phyloP scores from a whole-genome alignment of 2,888 invertebrate species.

The Protodeltote pygarga region DNA sequence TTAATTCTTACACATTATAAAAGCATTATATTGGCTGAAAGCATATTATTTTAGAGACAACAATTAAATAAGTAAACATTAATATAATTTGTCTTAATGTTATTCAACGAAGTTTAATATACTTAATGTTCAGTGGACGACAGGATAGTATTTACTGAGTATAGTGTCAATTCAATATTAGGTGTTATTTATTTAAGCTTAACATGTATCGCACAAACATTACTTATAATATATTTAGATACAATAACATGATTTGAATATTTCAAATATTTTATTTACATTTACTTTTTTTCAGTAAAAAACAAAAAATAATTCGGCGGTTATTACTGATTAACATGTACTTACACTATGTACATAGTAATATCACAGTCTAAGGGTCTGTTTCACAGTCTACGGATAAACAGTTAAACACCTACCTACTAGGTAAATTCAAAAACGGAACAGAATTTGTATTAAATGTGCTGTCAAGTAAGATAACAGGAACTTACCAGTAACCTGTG shows the following conservation, averaged over 20 bases:
- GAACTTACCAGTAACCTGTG: too few species aligned
- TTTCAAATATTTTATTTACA: constrained; percentile 37
- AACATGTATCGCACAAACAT: constrained; percentile 11
- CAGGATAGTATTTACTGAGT: too few species aligned
- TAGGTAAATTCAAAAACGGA: too few species aligned
- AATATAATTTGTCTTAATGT: constrained; percentile 3
- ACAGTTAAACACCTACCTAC: too few species aligned
- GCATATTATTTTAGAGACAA: constrained; percentile 23
- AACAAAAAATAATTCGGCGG: constrained; percentile 24
- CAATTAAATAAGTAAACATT: constrained; percentile 18
- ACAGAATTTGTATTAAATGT: too few species aligned
- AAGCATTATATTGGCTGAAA: constrained; percentile 37
- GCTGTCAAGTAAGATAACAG: too few species aligned
- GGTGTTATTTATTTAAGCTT: constrained; percentile 3
- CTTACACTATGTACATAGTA: constrained; percentile 35
- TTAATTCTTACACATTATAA: constrained; percentile 29
- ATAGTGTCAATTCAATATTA: constrained; percentile 1
- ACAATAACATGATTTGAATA: constrained; percentile 36
- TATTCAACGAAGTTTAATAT: constrained; percentile 7
- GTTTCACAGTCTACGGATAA: too few species aligned
- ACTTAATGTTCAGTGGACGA: constrained; percentile 24
- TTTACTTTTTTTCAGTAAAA: constrained; percentile 14
- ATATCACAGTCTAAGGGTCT: too few species aligned
- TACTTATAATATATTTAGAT: constrained; percentile 9
- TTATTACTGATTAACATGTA: constrained; percentile 21